Evolutionary conservation across 2,113 vertebrate genomes (phyloP).

Genomic region (Oryzias woworae): DNA sequence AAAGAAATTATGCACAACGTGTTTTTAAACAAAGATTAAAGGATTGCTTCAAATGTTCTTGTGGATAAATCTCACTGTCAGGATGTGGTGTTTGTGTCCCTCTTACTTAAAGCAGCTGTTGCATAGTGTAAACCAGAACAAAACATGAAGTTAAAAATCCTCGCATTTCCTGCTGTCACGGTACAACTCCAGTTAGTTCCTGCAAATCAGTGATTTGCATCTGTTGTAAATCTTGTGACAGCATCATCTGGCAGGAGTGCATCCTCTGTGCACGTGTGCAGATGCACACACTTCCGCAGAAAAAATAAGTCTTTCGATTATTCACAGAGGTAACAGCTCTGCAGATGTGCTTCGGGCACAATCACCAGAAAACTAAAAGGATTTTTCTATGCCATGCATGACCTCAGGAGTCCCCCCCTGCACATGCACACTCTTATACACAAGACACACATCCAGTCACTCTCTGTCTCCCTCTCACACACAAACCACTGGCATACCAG

Average conservation of each 20-base stretch:
- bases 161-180: slow-evolving; percentile 6
- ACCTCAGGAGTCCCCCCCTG: slow-evolving; percentile 34
- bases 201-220: slow-evolving; percentile 25
- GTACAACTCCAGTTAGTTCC: slow-evolving; percentile 10
- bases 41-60: no score
- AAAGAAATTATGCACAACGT: no score
- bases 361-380: slow-evolving; percentile 32
- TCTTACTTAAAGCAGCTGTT: slow-evolving; percentile 15
- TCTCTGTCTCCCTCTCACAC: slow-evolving; percentile 29
- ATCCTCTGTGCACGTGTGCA: slow-evolving; percentile 2
- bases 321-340: slow-evolving; percentile 17
- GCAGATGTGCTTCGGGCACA: slow-evolving; percentile 19
- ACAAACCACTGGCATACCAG: slow-evolving; percentile 73
- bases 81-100: no score
- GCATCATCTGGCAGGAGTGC: slow-evolving; percentile 4
- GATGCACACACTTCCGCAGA: background rate
- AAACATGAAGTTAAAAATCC: slow-evolving; percentile 22
- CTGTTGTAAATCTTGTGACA: slow-evolving; percentile 15
- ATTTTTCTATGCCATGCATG: slow-evolving; percentile 39
- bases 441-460: slow-evolving; percentile 8
- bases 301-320: slow-evolving; percentile 15
- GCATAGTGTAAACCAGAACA: slow-evolving; percentile 16
- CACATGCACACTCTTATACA: slow-evolving; percentile 26
- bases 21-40: no score
- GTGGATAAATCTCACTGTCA: no score